Conservation (phyloP, 2,888 invertebrate species). For the Petrolisthes cinctipes region DNA sequence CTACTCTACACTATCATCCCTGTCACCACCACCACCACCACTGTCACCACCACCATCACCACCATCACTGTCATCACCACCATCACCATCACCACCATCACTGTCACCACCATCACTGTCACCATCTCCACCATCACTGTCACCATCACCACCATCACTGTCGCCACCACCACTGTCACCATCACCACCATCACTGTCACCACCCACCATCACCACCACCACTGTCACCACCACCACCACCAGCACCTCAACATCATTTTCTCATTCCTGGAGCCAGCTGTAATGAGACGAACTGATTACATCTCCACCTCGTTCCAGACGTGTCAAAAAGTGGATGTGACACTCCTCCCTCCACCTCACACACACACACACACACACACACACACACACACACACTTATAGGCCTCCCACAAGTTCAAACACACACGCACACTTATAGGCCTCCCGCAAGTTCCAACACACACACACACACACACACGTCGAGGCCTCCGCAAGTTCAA, state of each 20-base stretch:
- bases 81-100: neutral
- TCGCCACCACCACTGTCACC: neutral
- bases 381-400: neutral
- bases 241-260: neutral
- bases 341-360: neutral
- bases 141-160: neutral
- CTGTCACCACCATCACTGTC: too few species aligned
- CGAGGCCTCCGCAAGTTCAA: too few species aligned
- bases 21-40: neutral
- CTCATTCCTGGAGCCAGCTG: neutral
- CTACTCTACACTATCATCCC: too few species aligned
- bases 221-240: neutral
- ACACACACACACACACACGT: neutral
- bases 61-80: neutral
- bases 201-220: neutral
- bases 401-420: neutral
- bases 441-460: neutral
- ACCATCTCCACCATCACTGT: neutral
- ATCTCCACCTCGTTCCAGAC: neutral
- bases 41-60: neutral
- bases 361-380: neutral
- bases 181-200: neutral
- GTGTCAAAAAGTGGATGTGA: neutral
- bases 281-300: neutral
- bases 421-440: neutral